Evolutionary conservation across 2,888 invertebrate genomes (phyloP).

Genomic region (Chrysolina americana): DNA sequence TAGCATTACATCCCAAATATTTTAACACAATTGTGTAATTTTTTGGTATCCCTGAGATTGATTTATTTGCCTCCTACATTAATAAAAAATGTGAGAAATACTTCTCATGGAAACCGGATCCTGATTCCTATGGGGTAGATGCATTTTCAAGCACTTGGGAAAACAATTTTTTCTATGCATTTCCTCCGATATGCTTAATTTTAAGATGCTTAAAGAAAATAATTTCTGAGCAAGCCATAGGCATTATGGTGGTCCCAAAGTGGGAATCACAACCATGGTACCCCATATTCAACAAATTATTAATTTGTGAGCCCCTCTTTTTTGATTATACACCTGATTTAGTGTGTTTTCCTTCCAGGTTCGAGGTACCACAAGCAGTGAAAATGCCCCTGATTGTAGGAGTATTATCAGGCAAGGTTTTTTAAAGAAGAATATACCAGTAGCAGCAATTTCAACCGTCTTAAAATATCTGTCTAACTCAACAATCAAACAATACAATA

Average conservation of each 20-base stretch:
- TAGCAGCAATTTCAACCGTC: no score
- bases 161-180: conserved; percentile 46
- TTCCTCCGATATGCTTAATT: conserved; percentile 45
- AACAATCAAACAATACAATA: no score
- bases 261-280: conserved; percentile 15
- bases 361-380: background rate
- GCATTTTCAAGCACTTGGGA: no score
- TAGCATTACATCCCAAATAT: conserved; percentile 23
- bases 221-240: conserved; percentile 29
- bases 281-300: conserved; percentile 19
- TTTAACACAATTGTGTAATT: background rate
- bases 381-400: conserved; percentile 51
- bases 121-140: no score
- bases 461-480: no score
- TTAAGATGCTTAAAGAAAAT: conserved; percentile 27
- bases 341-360: conserved; percentile 28
- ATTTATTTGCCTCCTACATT: conserved; percentile 43
- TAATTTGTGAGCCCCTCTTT: conserved; percentile 7
- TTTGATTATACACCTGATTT: conserved; percentile 12
- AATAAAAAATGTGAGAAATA: conserved; percentile 43
- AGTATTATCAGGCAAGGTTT: conserved; percentile 51
- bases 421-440: no score
- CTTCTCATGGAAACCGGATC: conserved; percentile 45
- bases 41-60: conserved; percentile 28
- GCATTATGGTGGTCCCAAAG: conserved; percentile 34